Conservation (phyloP, 2,113 vertebrate genomes). For the Mus pahari region DNA sequence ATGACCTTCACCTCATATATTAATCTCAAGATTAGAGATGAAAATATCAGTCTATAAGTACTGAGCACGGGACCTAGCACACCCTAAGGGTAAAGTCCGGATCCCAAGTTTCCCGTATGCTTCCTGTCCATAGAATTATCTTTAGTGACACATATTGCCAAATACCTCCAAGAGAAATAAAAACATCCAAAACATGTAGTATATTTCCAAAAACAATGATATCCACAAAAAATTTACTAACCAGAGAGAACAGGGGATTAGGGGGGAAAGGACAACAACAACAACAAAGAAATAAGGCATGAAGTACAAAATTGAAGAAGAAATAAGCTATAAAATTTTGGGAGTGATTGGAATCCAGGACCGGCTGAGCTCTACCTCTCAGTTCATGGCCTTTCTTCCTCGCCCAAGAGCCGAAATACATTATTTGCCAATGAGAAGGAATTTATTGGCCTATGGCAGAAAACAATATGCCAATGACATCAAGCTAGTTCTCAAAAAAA, state of each 20-base stretch:
- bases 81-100: not conserved
- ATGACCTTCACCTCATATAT: slow-evolving; percentile 10
- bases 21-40: slow-evolving; percentile 31
- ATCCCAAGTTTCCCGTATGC: not conserved
- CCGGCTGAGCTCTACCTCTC: not conserved
- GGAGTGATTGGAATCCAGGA: slow-evolving; percentile 26
- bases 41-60: slow-evolving; percentile 36
- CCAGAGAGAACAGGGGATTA: not conserved
- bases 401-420: not conserved
- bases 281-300: not conserved
- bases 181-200: not conserved
- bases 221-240: slow-evolving; percentile 26
- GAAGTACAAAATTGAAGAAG: slow-evolving; percentile 14
- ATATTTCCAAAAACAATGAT: slow-evolving; percentile 7
- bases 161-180: slow-evolving; percentile 7
- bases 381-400: not conserved
- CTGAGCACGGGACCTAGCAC: not conserved
- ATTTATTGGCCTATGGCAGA: slow-evolving; percentile 59
- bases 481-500: slow-evolving; percentile 58
- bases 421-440: slow-evolving; percentile 27
- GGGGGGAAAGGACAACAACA: not conserved
- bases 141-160: slow-evolving; percentile 28
- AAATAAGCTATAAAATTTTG: slow-evolving; percentile 59
- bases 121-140: not conserved
- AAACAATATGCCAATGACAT: slow-evolving; percentile 55